Percentiles rank a stretch among this genome's conserved stretches.
These are phyloP conservation scores for Syritta pipiens DNA, from an alignment of 2,888 invertebrate genomes.

Conservation along the genomic window DNA sequence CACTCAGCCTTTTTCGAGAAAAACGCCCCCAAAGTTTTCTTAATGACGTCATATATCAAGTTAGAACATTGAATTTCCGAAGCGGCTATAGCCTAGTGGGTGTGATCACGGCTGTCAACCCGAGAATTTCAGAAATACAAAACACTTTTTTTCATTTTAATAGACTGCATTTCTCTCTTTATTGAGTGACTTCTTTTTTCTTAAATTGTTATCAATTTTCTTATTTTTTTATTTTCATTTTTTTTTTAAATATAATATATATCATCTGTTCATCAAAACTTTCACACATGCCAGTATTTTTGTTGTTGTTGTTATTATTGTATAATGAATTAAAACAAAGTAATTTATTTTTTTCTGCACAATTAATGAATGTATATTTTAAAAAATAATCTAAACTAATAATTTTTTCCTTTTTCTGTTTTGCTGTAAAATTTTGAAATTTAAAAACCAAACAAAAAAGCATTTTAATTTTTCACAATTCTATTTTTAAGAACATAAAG, in stretches of 20 bases:
- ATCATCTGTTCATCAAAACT: constrained; percentile 49
- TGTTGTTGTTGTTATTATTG: constrained; percentile 3
- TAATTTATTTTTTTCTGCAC: neutral
- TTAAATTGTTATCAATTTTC: constrained; percentile 40
- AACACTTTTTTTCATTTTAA: constrained; percentile 11
- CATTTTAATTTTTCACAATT: constrained; percentile 35
- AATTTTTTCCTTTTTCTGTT: constrained; percentile 5
- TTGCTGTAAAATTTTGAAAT: neutral
- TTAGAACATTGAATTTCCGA: no score
- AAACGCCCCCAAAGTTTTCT: no score
- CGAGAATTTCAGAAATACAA: no score
- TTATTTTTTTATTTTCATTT: constrained; percentile 9
- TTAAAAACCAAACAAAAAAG: constrained; percentile 6
- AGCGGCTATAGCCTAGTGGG: no score
- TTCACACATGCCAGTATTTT: constrained; percentile 49
- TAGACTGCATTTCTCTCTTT: constrained; percentile 42
- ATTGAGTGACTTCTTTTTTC: constrained; percentile 44
- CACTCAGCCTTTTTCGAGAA: no score
- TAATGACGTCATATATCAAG: no score
- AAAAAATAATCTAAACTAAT: constrained; percentile 23
- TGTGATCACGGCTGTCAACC: no score
- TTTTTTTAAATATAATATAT: constrained; percentile 33
- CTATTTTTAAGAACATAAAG: constrained; percentile 17
- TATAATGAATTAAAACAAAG: constrained; percentile 30
- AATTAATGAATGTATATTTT: constrained; percentile 4